Conservation (phyloP, 2,113 vertebrate species). For the Picathartes gymnocephalus region DNA sequence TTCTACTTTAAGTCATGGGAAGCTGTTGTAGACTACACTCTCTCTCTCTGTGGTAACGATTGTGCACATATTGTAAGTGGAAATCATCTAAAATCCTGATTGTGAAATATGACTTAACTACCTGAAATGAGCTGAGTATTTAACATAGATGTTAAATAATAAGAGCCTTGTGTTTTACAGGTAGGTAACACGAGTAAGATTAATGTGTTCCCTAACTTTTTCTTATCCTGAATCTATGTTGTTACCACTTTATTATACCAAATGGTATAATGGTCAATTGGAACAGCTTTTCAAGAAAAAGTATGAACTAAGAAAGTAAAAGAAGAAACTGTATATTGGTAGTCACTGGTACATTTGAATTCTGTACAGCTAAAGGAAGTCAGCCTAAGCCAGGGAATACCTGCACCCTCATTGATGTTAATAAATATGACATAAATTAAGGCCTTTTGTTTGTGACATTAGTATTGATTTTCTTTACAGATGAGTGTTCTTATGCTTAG, state of each 20-base stretch:
- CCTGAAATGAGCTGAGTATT: not conserved
- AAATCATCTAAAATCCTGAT: not conserved
- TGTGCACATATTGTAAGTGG: not conserved
- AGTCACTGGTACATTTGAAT: not conserved
- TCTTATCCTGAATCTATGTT: not conserved
- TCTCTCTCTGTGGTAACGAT: not conserved
- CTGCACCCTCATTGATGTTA: not conserved
- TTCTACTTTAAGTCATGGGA: conserved; percentile 37
- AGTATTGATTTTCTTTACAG: not conserved
- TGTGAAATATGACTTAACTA: not conserved
- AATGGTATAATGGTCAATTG: not conserved
- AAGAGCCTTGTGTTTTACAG: not conserved
- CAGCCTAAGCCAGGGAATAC: not conserved
- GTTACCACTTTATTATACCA: not conserved
- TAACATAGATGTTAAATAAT: not conserved
- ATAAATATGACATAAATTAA: not conserved
- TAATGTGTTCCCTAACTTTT: not conserved
- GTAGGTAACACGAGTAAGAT: not conserved
- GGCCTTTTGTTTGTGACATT: not conserved
- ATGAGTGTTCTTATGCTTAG: not conserved
- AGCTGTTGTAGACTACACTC: conserved; percentile 1
- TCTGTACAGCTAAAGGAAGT: not conserved
- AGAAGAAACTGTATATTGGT: not conserved
- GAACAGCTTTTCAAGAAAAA: not conserved
- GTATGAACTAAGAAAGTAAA: not conserved